Conservation (phyloP, 2,888 invertebrate species). For the Eristalinus aeneus region DNA sequence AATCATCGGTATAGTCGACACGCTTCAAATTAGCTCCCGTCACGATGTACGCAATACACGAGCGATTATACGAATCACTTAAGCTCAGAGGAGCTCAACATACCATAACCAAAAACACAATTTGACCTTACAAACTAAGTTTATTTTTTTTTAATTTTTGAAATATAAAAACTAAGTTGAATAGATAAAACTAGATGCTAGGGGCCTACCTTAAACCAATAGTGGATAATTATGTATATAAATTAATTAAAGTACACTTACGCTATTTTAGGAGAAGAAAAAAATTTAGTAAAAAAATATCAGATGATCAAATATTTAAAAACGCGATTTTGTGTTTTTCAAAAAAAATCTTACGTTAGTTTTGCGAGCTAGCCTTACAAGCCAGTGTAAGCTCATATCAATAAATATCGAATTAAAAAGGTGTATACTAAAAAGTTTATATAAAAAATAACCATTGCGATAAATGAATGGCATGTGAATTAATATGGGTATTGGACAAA, state of each 20-base stretch:
- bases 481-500: background rate
- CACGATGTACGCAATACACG: constrained; percentile 26
- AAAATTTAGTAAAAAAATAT: constrained; percentile 44
- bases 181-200: constrained; percentile 56
- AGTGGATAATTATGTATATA: constrained; percentile 39
- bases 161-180: constrained; percentile 47
- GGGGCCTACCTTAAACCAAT: constrained; percentile 38
- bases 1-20: constrained; percentile 72
- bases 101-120: background rate
- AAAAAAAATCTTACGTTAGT: background rate
- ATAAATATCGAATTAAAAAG: constrained; percentile 24
- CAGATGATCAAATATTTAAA: constrained; percentile 32
- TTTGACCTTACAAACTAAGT: constrained; percentile 60
- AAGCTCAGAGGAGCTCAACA: background rate
- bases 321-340: constrained; percentile 10
- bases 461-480: background rate
- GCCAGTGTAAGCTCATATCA: constrained; percentile 28
- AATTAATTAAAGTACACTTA: constrained; percentile 57
- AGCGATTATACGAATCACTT: background rate
- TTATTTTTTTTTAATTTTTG: constrained; percentile 44
- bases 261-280: constrained; percentile 25
- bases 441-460: background rate
- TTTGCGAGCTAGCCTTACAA: constrained; percentile 17
- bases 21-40: constrained; percentile 64
- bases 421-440: constrained; percentile 45